Percentiles rank a stretch among this genome's conserved stretches.
These are phyloP conservation scores for Drosophila rufa DNA, from an alignment of 1,140 invertebrate species.

Conservation along the genomic window DNA sequence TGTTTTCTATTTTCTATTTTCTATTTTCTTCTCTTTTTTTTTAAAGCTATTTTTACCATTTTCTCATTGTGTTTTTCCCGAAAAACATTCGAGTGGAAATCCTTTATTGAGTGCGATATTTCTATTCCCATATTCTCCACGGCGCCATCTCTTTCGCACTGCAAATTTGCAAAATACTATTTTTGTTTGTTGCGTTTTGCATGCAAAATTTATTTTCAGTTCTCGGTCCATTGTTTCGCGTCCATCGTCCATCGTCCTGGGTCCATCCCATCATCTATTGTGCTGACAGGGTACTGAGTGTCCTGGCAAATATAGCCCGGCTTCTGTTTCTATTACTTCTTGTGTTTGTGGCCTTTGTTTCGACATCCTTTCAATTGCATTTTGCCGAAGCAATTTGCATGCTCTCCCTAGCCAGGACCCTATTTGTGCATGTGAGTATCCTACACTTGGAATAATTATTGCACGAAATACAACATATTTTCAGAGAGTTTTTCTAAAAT, in stretches of 20 bases:
- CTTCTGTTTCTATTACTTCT: constrained; percentile 44
- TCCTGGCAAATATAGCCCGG: constrained; percentile 1
- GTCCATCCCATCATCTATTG: constrained; percentile 42
- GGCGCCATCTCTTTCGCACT: constrained; percentile 8
- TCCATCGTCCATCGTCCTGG: constrained; percentile 35
- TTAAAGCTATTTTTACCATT: constrained; percentile 8
- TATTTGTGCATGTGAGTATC: not conserved
- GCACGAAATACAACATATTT: not conserved
- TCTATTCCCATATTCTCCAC: constrained; percentile 2
- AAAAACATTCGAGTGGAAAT: constrained; percentile 78
- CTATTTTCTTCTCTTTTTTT: not conserved
- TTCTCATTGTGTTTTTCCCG: constrained; percentile 28
- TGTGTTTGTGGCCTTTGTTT: constrained; percentile 37
- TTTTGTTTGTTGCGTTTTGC: constrained; percentile 68
- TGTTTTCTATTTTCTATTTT: constrained; percentile 4
- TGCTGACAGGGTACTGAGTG: not conserved
- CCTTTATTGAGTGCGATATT: constrained; percentile 66
- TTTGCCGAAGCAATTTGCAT: constrained; percentile 51
- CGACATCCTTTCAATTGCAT: constrained; percentile 58
- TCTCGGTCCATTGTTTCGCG: constrained; percentile 46
- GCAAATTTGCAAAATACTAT: constrained; percentile 11
- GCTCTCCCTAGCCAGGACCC: not conserved
- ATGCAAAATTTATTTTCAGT: constrained; percentile 77
- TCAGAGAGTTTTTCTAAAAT: too few relatives aligned
- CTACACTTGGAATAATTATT: not conserved